Base-by-base conservation (phyloP, 1,140 invertebrate species). In the Brachystomella parvula region DNA sequence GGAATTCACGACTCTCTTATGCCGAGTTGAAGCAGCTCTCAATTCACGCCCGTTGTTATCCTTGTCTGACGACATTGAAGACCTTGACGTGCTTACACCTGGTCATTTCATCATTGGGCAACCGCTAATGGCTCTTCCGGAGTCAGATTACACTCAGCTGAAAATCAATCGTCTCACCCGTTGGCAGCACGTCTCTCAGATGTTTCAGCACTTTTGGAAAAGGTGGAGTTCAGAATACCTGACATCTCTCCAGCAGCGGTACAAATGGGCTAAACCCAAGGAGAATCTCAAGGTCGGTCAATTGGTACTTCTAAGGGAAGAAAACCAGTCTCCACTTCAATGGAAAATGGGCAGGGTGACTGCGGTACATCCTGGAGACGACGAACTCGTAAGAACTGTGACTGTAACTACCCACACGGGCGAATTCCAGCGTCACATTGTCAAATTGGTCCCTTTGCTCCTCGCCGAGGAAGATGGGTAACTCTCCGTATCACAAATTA, bases 51-150 rank as follows among this genome's bases (percentile, higher is more conserved):
- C 73, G 0, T 44, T 76, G 2, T 65, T 15, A 6, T 64, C 71
- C 2, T 56, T 74, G 24, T 70, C 70, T 53, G 35, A 35, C 17
- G 71, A 75, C 59, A 73, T 75, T 0, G 71, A 76, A 17, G 74
- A 77, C 68, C 59, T 74, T 12, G 63, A 66, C 1, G 70, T 70
- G 1, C 61, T 75, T 62, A 56, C 77, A 9, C 77, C 76, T 64
- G 74, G 71, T 31, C 77, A 80, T 66, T 78, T 78, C 61, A 61
- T 78, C 6, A 73, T 77, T 12, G 76, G 77, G 1, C 71, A 73
- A 49, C 74, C 74, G 0, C 47, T 77, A 26, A 60, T 60, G 12
- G 56, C 65, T 3, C n/a, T 73, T 17, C 68, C 72, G 2, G 71
- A 76, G 59, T 61, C 62, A 24, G 3, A 67, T 71, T 35, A 49